A percentile compares a stretch with the other conserved stretches of the same genome.
Conservation (phyloP, 2,113 vertebrate species). For the Trochalopteron elliotii region DNA sequence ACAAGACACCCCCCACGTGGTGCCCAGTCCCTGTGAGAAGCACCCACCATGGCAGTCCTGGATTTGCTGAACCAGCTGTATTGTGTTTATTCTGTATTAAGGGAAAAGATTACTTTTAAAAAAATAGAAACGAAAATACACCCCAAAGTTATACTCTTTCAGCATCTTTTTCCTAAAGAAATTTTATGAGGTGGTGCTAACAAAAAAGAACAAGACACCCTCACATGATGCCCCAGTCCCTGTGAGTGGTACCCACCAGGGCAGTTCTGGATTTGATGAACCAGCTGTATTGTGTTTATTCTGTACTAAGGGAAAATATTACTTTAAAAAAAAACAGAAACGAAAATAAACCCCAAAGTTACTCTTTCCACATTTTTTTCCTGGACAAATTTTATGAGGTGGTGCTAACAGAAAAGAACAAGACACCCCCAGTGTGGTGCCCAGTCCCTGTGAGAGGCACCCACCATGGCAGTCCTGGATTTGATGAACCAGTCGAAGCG, state of each 20-base stretch:
- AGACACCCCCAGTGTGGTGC: too few species aligned
- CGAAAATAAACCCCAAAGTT: not conserved
- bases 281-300: constrained; percentile 59
- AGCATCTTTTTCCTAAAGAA: not conserved
- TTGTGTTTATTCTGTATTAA: too few species aligned
- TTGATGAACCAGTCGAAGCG: constrained; percentile 93
- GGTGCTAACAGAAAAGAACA: not conserved
- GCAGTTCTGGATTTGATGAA: constrained; percentile 91
- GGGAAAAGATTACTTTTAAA: too few species aligned
- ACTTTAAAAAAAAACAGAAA: not conserved
- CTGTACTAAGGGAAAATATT: too few species aligned
- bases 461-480: constrained; percentile 88
- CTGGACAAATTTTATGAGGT: not conserved
- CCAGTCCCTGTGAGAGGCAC: not conserved
- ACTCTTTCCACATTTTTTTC: not conserved
- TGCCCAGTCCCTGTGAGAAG: too few species aligned
- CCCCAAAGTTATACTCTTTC: not conserved
- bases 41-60: too few species aligned
- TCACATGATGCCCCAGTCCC: too few species aligned
- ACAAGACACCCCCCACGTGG: too few species aligned
- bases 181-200: not conserved
- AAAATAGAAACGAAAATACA: not conserved
- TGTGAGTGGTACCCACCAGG: constrained; percentile 75
- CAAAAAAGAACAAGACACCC: too few species aligned
- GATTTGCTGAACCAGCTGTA: too few species aligned